phyloP scores from a whole-genome alignment of 2,113 vertebrate genomes.

The Collichthys lucidus region DNA sequence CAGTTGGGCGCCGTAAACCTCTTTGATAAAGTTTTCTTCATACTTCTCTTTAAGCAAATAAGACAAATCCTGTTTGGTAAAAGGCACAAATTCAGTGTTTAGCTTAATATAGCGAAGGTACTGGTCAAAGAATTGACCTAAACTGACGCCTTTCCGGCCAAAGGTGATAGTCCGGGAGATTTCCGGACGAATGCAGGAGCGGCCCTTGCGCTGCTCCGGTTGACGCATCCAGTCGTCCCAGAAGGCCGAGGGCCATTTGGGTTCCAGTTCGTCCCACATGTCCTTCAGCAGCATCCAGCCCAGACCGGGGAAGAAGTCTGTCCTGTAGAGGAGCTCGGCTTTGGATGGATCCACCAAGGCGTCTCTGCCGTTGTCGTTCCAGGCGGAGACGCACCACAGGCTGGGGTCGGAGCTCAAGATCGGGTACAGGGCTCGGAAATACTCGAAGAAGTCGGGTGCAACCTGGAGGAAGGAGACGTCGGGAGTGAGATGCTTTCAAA shows the following conservation, averaged over 20 bases:
- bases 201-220: conserved; percentile 89
- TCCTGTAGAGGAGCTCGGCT: conserved; percentile 89
- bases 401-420: conserved; percentile 84
- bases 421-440: conserved; percentile 90
- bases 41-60: conserved; percentile 88
- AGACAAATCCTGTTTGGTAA: conserved; percentile 89
- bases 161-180: conserved; percentile 94
- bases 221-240: conserved; percentile 98
- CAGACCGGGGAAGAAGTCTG: conserved; percentile 95
- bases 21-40: conserved; percentile 81
- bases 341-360: conserved; percentile 86
- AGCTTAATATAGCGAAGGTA: conserved; percentile 96
- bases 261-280: conserved; percentile 92
- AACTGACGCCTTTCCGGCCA: conserved; percentile 94
- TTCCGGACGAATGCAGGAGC: conserved; percentile 92
- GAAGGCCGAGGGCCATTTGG: conserved; percentile 95
- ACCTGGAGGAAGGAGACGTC: conserved; percentile 76
- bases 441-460: conserved; percentile 95
- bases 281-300: conserved; percentile 92
- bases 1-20: conserved; percentile 85
- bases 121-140: conserved; percentile 97
- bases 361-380: conserved; percentile 96
- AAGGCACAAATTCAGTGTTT: conserved; percentile 94
- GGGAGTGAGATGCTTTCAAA: neutral
- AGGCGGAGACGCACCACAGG: conserved; percentile 94